These are phyloP conservation scores for Cyphomyrus discorhynchus DNA, from an alignment of 2,113 vertebrate genomes.

Conservation along the genomic window DNA sequence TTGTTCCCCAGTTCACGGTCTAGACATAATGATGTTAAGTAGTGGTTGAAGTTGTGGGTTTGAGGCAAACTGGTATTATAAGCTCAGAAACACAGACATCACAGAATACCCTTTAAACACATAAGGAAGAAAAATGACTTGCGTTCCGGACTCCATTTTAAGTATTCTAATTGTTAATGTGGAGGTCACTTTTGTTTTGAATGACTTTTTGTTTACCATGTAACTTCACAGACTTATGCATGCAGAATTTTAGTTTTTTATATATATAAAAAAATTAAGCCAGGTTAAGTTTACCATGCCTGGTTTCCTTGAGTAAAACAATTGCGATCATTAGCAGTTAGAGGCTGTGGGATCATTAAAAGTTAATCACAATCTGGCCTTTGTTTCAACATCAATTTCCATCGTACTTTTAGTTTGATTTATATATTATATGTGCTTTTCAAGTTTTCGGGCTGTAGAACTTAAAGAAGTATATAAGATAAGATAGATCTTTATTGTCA, in stretches of 20 bases:
- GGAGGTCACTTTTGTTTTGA: neutral
- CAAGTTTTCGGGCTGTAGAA: neutral
- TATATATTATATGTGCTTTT: neutral
- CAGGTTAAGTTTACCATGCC: neutral
- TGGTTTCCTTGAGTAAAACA: neutral
- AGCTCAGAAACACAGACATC: neutral
- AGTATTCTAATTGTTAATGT: neutral
- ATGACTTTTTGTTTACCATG: neutral
- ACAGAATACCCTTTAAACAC: neutral
- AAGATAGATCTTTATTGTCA: no score
- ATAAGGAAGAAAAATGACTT: neutral
- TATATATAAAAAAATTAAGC: neutral
- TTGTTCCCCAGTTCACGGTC: neutral
- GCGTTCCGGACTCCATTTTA: neutral
- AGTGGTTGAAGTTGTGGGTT: slow-evolving; percentile 8
- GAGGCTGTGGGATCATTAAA: neutral
- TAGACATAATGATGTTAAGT: slow-evolving; percentile 11
- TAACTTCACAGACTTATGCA: neutral
- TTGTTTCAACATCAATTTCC: neutral
- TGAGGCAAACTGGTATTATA: neutral
- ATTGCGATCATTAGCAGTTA: neutral
- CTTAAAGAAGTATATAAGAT: no score
- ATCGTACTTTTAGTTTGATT: neutral
- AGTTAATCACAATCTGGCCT: neutral
- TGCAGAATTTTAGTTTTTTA: neutral